Conservation (phyloP, 1,140 invertebrate species). For the Zaprionus ornatus region DNA sequence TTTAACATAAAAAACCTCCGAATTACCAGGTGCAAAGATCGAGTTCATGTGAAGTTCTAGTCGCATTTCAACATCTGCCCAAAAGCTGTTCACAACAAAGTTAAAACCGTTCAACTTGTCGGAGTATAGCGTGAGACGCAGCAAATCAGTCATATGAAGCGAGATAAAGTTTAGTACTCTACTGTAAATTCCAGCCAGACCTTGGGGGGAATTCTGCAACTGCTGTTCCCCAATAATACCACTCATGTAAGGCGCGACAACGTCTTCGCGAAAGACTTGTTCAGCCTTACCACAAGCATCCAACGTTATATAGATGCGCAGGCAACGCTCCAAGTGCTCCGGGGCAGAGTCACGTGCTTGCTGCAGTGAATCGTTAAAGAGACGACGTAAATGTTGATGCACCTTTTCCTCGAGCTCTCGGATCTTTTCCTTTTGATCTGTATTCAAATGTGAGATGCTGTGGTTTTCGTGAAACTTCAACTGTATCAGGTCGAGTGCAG, state of each 20-base stretch:
- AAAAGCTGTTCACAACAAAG: slow-evolving; percentile 94
- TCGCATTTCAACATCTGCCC: slow-evolving; percentile 92
- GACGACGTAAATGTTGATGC: slow-evolving; percentile 86
- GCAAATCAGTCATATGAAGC: slow-evolving; percentile 86
- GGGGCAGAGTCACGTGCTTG: slow-evolving; percentile 83
- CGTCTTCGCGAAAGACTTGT: slow-evolving; percentile 88
- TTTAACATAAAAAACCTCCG: slow-evolving; percentile 93
- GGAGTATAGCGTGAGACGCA: slow-evolving; percentile 86
- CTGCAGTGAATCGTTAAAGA: slow-evolving; percentile 86
- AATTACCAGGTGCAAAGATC: slow-evolving; percentile 96
- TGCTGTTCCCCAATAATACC: slow-evolving; percentile 90
- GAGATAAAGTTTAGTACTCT: slow-evolving; percentile 90
- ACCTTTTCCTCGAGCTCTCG: slow-evolving; percentile 85
- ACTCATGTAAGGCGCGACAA: slow-evolving; percentile 89
- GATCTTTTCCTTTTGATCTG: slow-evolving; percentile 84
- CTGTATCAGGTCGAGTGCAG: slow-evolving; percentile 74
- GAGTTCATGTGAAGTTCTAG: slow-evolving; percentile 90
- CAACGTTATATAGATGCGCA: slow-evolving; percentile 88
- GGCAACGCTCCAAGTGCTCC: slow-evolving; percentile 86
- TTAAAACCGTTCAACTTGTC: slow-evolving; percentile 91
- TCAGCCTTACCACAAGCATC: slow-evolving; percentile 90
- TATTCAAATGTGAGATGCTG: slow-evolving; percentile 80
- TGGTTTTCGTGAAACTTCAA: slow-evolving; percentile 74
- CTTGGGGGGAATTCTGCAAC: slow-evolving; percentile 89
- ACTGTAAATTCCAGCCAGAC: slow-evolving; percentile 90